Percentiles rank a stretch among this genome's conserved stretches.
These are phyloP conservation scores for Rhopalosiphum nymphaeae DNA, from an alignment of 2,888 invertebrate genomes.

Conservation along the genomic window DNA sequence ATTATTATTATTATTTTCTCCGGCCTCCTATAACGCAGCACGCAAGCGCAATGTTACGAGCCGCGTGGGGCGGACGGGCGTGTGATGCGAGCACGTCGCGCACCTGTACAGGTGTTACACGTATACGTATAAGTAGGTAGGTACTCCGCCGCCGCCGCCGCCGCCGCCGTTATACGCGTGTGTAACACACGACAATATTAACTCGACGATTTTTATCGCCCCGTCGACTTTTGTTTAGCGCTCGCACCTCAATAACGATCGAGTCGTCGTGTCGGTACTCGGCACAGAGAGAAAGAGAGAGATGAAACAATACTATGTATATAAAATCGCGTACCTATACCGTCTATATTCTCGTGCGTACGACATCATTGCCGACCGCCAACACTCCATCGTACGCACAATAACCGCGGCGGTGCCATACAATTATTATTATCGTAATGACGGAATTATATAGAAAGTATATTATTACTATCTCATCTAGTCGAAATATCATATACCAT, in stretches of 20 bases:
- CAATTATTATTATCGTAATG: background rate
- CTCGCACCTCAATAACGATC: too few relatives aligned
- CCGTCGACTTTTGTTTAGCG: background rate
- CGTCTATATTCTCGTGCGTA: background rate
- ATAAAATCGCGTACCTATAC: background rate
- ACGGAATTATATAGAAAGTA: background rate
- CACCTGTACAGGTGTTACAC: background rate
- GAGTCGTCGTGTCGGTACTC: background rate
- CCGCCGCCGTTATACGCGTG: background rate
- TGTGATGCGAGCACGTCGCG: background rate
- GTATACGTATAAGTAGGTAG: background rate
- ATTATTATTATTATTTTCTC: background rate
- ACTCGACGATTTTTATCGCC: background rate
- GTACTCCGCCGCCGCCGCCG: background rate
- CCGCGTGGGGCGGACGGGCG: background rate
- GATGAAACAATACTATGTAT: background rate
- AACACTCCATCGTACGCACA: background rate
- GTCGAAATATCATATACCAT: background rate
- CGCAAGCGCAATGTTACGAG: background rate
- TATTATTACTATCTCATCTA: background rate
- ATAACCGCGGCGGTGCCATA: background rate
- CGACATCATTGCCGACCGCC: background rate
- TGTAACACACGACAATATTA: constrained; percentile 2
- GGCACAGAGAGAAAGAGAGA: background rate
- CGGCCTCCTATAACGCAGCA: background rate